Evolutionary conservation across 2,797 vertebrate species (phyloP).

Genomic region (Nyctalus aviator): DNA sequence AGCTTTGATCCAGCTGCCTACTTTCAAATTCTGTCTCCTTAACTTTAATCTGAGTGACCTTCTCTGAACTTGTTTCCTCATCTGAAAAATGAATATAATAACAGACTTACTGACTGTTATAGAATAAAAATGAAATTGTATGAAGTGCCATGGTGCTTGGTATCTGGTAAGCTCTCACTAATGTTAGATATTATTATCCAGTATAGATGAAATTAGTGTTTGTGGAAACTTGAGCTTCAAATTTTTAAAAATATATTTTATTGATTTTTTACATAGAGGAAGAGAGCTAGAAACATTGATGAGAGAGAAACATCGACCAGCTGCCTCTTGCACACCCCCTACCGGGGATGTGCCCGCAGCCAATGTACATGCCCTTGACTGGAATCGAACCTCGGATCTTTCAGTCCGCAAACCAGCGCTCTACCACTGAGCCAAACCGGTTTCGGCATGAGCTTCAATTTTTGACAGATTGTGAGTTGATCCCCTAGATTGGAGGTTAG

Average conservation of each 20-base stretch:
- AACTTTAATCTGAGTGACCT: background rate
- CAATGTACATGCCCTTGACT: too few species aligned
- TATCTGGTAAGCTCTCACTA: conserved; percentile 9
- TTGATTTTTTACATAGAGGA: too few species aligned
- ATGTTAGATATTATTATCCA: conserved; percentile 34
- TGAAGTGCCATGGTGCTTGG: background rate
- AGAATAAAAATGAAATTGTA: conserved; percentile 32
- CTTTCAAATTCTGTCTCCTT: conserved; percentile 13
- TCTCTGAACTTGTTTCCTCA: conserved; percentile 53
- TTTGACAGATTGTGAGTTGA: background rate
- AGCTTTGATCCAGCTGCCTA: background rate
- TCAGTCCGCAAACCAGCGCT: too few species aligned
- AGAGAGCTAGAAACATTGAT: too few species aligned
- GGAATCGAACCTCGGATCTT: too few species aligned
- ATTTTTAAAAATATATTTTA: background rate
- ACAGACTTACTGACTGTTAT: background rate
- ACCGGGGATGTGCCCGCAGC: too few species aligned
- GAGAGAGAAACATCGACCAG: too few species aligned
- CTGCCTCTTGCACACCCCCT: too few species aligned
- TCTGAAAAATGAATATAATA: background rate
- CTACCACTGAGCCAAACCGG: too few species aligned
- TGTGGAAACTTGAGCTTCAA: background rate
- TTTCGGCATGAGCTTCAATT: background rate
- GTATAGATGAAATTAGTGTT: conserved; percentile 12
- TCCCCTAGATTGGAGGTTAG: background rate